Base-by-base conservation (phyloP, 2,888 invertebrate species). In the Corythucha ciliata region DNA sequence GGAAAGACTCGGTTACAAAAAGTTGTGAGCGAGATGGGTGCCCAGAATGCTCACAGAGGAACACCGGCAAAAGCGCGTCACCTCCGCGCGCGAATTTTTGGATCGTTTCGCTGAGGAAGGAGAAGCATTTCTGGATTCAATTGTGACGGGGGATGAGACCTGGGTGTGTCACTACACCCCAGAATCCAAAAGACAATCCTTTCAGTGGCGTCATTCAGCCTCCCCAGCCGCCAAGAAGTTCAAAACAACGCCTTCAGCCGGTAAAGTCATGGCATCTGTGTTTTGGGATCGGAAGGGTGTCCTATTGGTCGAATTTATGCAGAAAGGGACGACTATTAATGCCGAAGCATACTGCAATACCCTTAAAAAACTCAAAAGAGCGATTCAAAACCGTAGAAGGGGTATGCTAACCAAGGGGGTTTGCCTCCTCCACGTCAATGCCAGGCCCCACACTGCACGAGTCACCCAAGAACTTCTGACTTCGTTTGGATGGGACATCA, bases 141-240 rank as follows among this genome's bases (percentile, higher is more conserved):
- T 61, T 54, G 58, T 59, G 18, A 59, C 57, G 12, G 59, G 56
- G 18, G 55, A 60, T 22, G 55, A 61, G 57, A 58, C 57, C 20
- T 61, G 58, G 56, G 55, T 56, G 24, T 32, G 25, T 46, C 37
- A 58, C 48, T 44, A 41, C 14, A 56, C 34, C n/a, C 46, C 21
- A 3, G 25, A 21, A 18, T 22, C 18, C 26, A 52, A 46, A 36
- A 46, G 46, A 16, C 46, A 34, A 24, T 36, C 46, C 14, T 25
- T 40, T 32, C 56, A 50, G 20, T 56, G 36, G 48, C 53, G 52
- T 36, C 50, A 53, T 33, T 41, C 53, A 29, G 16, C 24, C 12
- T 53, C 53, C 39, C 29, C 36, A 12, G 37, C 26, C 7, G 24
- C 34, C 41, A 53, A 53, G 25, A 53, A 55, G 14, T 48, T 53